These are phyloP conservation scores for Glaucomys volans DNA, from an alignment of 2,113 vertebrate genomes.

Conservation along the genomic window DNA sequence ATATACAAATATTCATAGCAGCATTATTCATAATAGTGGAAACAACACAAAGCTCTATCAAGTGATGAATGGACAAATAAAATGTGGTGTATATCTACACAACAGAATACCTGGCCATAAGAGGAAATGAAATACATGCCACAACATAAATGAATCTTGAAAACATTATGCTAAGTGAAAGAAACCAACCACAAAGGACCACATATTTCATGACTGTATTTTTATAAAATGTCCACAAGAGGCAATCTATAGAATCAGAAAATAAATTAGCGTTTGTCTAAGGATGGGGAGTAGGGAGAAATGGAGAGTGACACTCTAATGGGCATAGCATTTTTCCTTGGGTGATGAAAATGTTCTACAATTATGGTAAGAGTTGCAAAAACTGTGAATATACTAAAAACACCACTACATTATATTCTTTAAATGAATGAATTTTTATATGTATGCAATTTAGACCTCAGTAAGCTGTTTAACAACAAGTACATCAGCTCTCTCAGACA, in stretches of 20 bases:
- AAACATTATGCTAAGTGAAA: background rate
- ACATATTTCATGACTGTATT: background rate
- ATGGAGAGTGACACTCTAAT: background rate
- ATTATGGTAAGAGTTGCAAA: background rate
- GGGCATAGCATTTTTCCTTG: background rate
- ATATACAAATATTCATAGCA: background rate
- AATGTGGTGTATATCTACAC: background rate
- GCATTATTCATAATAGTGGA: background rate
- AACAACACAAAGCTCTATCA: background rate
- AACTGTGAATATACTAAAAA: background rate
- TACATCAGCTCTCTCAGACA: background rate
- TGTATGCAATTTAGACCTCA: background rate
- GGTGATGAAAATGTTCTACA: background rate
- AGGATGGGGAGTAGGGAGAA: background rate
- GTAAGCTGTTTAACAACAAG: background rate
- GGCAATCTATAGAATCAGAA: conserved; percentile 1
- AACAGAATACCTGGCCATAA: background rate
- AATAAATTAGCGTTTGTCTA: background rate
- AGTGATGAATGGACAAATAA: background rate
- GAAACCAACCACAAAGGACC: background rate
- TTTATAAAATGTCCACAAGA: background rate
- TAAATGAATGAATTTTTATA: background rate
- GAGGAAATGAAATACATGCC: background rate
- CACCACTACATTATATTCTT: background rate
- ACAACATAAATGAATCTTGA: background rate